Evolutionary conservation across 2,888 invertebrate genomes (phyloP), one percentile per base, ranked within the genome.

Genomic region (Phorcus lineatus): DNA sequence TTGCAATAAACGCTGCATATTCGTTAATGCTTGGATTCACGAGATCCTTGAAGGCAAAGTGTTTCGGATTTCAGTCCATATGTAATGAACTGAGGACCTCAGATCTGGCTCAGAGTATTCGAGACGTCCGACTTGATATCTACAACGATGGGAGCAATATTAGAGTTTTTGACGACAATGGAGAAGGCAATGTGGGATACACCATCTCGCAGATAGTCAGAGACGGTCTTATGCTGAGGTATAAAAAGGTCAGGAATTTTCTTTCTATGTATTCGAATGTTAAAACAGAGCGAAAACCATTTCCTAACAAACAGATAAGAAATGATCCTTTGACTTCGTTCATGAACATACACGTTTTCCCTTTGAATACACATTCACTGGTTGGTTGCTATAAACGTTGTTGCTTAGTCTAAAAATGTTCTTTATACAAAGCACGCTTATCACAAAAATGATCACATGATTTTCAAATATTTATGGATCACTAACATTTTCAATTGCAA

Each of bases 101-200:
- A 19, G 53, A 19, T 17, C 28, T 52, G 53, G 24, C 13, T 22
- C 17, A 17, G 16, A 47, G 24, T 52, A 52, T 52, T 6, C 22
- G 22, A 31, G 22, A 53, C 17, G 75, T 75, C 16, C 75, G 75
- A 16, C 75, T 75, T 13, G 54, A 53, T 52, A 53, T 75, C 16
- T 28, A 75, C 52, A 53, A 24, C 16, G 75, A 54, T 24, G 75
- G 54, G 19, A 53, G 75, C 19, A 75, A 53, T 16, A 31, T 75
- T 11, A 24, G 75, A n/a, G 70, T 70, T 2, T 70, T 70, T n/a
- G 70, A 70, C 36, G 70, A 70, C 70, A 70, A 70, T 40, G 70
- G 70, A 1, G 70, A 70, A 70, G 70, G 70, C n/a, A 70, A 36
- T 40, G 70, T 70, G 19, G 70, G 70, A 9, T 70, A 70, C 40